A percentile compares a stretch with the other conserved stretches of the same genome.
These are phyloP conservation scores for Ammodytes marinus DNA, from an alignment of 2,113 vertebrate species.

Conservation along the genomic window DNA sequence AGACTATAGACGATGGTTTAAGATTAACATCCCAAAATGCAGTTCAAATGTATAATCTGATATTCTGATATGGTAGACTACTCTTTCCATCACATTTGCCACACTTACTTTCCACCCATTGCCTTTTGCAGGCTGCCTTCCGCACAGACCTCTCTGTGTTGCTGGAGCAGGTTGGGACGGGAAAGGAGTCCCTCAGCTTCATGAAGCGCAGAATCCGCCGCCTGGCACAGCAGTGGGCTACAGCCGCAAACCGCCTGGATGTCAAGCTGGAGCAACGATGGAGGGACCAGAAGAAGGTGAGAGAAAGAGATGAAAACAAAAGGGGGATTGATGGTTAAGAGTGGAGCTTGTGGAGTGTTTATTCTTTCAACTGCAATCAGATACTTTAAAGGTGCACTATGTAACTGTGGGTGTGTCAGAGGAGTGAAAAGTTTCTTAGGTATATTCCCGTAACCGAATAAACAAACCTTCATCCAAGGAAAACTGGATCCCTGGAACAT, in stretches of 20 bases:
- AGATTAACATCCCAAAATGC: too few species aligned
- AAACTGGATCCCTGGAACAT: too few species aligned
- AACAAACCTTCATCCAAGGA: too few species aligned
- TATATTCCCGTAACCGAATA: too few species aligned
- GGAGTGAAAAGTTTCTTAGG: too few species aligned
- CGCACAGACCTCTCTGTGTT: conserved; percentile 90
- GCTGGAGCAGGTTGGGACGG: conserved; percentile 93
- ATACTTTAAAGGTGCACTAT: not conserved
- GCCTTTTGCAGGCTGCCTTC: conserved; percentile 87
- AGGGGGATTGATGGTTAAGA: not conserved
- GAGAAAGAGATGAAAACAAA: not conserved
- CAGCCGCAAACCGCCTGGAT: conserved; percentile 88
- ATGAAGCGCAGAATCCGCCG: conserved; percentile 95
- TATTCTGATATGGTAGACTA: too few species aligned
- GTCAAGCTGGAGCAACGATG: conserved; percentile 83
- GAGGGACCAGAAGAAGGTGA: conserved; percentile 91
- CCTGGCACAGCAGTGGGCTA: conserved; percentile 90
- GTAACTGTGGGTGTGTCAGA: too few species aligned
- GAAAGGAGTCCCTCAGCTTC: conserved; percentile 97
- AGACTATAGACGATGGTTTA: too few species aligned
- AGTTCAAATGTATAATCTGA: too few species aligned
- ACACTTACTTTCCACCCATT: not conserved
- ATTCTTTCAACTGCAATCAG: not conserved
- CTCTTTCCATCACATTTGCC: not conserved
- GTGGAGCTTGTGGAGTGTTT: not conserved